These are phyloP conservation scores for Alosa sapidissima DNA, from an alignment of 2,797 vertebrate genomes.

Conservation along the genomic window DNA sequence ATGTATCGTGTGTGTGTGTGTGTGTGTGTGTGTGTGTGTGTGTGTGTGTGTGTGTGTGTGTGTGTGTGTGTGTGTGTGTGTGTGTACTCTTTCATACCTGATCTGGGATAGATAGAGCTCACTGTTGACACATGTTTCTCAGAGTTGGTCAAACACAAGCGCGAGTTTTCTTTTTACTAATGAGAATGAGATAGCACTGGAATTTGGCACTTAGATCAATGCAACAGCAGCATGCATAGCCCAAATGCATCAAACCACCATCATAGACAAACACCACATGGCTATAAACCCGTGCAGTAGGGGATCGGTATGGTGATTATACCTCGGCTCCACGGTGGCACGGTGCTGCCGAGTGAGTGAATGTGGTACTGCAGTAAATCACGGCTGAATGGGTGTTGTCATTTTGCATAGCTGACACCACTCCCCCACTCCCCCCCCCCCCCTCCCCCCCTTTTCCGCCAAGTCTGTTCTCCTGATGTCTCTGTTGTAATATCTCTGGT, in stretches of 20 bases:
- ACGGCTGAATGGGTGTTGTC: background rate
- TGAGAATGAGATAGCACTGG: background rate
- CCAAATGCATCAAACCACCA: background rate
- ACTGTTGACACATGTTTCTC: background rate
- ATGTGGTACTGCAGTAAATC: background rate
- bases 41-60: background rate
- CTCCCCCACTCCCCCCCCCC: background rate
- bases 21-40: background rate
- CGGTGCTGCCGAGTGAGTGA: background rate
- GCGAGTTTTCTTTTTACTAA: background rate
- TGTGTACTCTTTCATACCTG: background rate
- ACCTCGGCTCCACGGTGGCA: background rate
- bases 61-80: background rate
- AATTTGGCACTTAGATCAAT: background rate
- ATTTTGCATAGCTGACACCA: background rate
- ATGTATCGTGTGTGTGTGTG: background rate
- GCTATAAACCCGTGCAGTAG: background rate
- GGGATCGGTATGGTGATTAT: background rate
- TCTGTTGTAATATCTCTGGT: background rate
- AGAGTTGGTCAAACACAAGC: background rate
- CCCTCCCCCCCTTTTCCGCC: background rate
- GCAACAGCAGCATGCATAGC: background rate
- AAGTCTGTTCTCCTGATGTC: constrained; percentile 9
- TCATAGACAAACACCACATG: background rate
- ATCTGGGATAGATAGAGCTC: background rate